phyloP scores from a whole-genome alignment of 1,140 invertebrate genomes.

The Lanistes nyassanus region DNA sequence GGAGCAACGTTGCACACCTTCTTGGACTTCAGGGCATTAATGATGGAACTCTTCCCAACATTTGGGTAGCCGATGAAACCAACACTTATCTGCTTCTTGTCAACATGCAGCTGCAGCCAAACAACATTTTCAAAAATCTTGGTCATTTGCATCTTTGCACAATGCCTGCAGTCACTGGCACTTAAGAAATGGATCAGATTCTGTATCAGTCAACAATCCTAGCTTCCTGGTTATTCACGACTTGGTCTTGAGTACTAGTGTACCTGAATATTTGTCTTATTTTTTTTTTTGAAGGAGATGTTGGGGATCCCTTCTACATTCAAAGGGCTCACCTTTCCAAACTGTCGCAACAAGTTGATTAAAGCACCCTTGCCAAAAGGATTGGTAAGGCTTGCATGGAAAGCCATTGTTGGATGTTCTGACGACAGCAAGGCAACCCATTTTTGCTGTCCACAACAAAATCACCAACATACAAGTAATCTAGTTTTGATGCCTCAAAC shows the following conservation, averaged over 20 bases:
- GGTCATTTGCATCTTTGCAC: not conserved
- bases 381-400: slow-evolving; percentile 97
- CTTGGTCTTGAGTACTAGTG: no score
- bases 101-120: slow-evolving; percentile 76
- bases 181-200: not conserved
- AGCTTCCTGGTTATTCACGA: no score
- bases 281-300: no score
- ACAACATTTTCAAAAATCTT: not conserved
- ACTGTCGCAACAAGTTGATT: slow-evolving; percentile 95
- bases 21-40: slow-evolving; percentile 86
- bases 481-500: no score
- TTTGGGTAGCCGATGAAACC: slow-evolving; percentile 99
- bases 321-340: slow-evolving; percentile 78
- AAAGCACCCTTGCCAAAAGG: slow-evolving; percentile 98
- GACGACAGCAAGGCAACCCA: slow-evolving; percentile 94
- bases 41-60: slow-evolving; percentile 98
- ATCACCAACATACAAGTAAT: no score
- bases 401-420: slow-evolving; percentile 98
- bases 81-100: slow-evolving; percentile 98
- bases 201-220: not conserved
- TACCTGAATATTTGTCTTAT: no score
- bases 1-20: slow-evolving; percentile 94
- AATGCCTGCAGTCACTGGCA: not conserved
- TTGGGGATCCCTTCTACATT: no score
- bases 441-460: slow-evolving; percentile 66